These are phyloP conservation scores for Caradrina kadenii DNA, from an alignment of 2,888 invertebrate species.

Conservation along the genomic window DNA sequence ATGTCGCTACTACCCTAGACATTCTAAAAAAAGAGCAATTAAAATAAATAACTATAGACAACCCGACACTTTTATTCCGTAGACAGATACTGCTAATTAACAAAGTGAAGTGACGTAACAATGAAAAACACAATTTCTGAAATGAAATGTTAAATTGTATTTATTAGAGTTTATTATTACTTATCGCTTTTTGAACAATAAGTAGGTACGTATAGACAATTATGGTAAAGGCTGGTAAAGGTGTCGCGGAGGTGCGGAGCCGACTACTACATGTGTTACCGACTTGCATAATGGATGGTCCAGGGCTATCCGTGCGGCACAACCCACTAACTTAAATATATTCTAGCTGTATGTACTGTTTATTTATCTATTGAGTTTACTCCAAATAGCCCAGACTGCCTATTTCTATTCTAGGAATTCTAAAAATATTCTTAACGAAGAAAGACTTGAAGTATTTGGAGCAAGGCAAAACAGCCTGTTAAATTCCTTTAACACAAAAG, in stretches of 20 bases:
- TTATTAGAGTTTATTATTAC: conserved; percentile 66
- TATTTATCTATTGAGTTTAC: conserved; percentile 8
- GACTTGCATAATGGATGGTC: conserved; percentile 84
- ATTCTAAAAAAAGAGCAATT: background rate
- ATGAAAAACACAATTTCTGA: conserved; percentile 36
- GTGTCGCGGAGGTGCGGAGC: conserved; percentile 78
- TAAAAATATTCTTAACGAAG: background rate
- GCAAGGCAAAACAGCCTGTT: background rate
- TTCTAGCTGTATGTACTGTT: conserved; percentile 5
- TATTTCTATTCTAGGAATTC: background rate
- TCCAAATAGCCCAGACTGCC: conserved; percentile 7
- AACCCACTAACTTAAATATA: conserved; percentile 34
- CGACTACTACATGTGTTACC: conserved; percentile 85
- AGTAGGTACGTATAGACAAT: conserved; percentile 81
- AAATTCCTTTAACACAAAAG: no score
- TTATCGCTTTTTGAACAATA: conserved; percentile 72
- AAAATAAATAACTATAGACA: background rate
- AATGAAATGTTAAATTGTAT: conserved; percentile 62
- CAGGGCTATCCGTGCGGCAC: conserved; percentile 76
- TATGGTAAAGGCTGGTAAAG: conserved; percentile 83
- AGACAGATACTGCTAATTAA: conserved; percentile 19
- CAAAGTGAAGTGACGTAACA: conserved; percentile 18
- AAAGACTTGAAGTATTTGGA: background rate
- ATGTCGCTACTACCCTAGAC: background rate
- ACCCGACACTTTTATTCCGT: background rate